Evolutionary conservation across 1,140 invertebrate genomes (phyloP), one percentile per base, ranked within the genome.

Genomic region (Arctopsyche grandis): DNA sequence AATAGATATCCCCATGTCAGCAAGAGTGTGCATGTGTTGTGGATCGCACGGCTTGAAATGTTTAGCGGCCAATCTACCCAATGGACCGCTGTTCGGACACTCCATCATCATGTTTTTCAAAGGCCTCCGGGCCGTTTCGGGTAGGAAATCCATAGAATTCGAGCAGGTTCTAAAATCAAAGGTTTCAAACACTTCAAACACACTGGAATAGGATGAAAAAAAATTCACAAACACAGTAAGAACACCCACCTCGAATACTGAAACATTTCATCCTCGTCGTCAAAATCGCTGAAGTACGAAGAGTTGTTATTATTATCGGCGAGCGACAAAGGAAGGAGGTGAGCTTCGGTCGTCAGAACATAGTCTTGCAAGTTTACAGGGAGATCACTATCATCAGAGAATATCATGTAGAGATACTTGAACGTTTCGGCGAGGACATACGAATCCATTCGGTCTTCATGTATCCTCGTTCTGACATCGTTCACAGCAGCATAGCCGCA

Each of bases 341-440:
- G 98, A 1, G 97, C 98, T 86, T 99, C 98, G 0, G 98, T 99
- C 0, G 98, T 99, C 82, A 99, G 95, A 75, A 99, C 92, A 89
- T 98, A 99, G 86, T 98, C 94, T 87, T 99, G 96, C n/a, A 99
- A 87, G 86, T 99, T 94, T 22, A 99, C 87, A 24, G 96, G 88
- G 16, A 99, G 86, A 84, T 99, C 97, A 48, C 91, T 91, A 56
- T 95, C 93, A 81, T 98, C 95, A 9, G 96, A 92, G 87, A 99
- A 99, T 75, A 99, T 88, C 84, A 99, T 90, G 87, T 94, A 99
- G 7, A 99, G 88, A 87, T 99, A 99, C 87, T 99, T 99, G 82
- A 99, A 96, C 1, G 98, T 99, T 89, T 99, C 98, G 0, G 98
- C 96, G 0, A 99, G 88, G 0, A 99, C 97, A 89, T 98, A 99